These are phyloP conservation scores for Actinostola sp. DNA, from an alignment of 92 coral and sea anemone species.

Conservation along the genomic window DNA sequence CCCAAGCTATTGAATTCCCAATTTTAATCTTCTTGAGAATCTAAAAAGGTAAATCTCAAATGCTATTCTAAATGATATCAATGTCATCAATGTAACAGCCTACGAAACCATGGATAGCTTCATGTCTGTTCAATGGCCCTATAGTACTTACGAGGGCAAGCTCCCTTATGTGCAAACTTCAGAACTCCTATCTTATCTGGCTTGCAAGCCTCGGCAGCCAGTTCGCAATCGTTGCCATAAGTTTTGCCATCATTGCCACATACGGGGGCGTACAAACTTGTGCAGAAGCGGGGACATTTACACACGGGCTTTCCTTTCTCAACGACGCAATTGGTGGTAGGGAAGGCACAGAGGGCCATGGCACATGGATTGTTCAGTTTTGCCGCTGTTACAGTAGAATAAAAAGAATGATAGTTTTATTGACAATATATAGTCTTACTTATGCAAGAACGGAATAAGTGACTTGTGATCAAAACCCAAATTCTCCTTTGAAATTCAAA, in stretches of 20 bases:
- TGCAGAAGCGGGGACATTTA: slow-evolving; percentile 61
- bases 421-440: too few species aligned
- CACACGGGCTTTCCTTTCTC: slow-evolving; percentile 80
- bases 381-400: background rate
- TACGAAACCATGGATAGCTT: too few species aligned
- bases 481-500: too few species aligned
- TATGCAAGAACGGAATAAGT: too few species aligned
- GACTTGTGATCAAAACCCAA: too few species aligned
- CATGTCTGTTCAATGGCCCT: background rate
- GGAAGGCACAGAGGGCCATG: slow-evolving; percentile 59
- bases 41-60: too few species aligned
- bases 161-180: slow-evolving; percentile 1
- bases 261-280: slow-evolving; percentile 54
- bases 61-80: too few species aligned
- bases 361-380: slow-evolving; percentile 57
- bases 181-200: slow-evolving; percentile 29
- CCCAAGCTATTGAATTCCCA: too few species aligned
- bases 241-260: slow-evolving; percentile 82
- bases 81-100: too few species aligned
- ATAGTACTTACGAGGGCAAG: slow-evolving; percentile 35
- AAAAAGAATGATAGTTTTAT: too few species aligned
- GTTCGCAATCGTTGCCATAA: slow-evolving; percentile 60
- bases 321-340: slow-evolving; percentile 56
- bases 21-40: too few species aligned
- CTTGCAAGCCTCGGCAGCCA: slow-evolving; percentile 74